These are phyloP conservation scores for Drosophila gaucha DNA, from an alignment of 2,888 invertebrate genomes.

Conservation along the genomic window DNA sequence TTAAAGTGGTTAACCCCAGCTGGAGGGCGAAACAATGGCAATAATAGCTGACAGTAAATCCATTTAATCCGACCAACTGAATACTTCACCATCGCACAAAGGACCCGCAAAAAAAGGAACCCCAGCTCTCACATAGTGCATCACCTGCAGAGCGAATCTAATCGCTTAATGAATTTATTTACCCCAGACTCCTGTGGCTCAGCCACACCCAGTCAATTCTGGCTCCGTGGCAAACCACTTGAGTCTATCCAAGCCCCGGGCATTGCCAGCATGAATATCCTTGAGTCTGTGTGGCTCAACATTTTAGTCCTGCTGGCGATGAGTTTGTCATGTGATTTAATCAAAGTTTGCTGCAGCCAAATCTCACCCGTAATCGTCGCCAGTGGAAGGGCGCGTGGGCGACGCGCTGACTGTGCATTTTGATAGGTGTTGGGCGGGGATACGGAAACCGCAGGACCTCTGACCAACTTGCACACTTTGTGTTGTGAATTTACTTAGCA, in stretches of 20 bases:
- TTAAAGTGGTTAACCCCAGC: conserved; percentile 11
- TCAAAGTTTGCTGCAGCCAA: conserved; percentile 74
- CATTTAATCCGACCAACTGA: conserved; percentile 59
- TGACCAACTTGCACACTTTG: conserved; percentile 55
- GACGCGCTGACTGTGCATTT: conserved; percentile 53
- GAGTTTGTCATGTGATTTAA: conserved; percentile 72
- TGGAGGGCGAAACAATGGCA: conserved; percentile 26
- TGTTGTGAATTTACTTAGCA: conserved; percentile 76
- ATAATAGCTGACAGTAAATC: conserved; percentile 52
- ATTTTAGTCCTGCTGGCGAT: conserved; percentile 21
- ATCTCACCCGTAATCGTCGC: conserved; percentile 58
- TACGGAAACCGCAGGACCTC: conserved; percentile 21
- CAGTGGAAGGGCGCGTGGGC: not conserved
- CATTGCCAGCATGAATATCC: conserved; percentile 14
- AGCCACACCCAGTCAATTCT: conserved; percentile 23
- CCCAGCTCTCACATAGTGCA: conserved; percentile 25
- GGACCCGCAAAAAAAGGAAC: conserved; percentile 9
- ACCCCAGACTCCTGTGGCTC: conserved; percentile 16
- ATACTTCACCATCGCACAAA: conserved; percentile 46
- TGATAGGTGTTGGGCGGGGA: conserved; percentile 25
- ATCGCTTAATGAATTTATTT: conserved; percentile 79
- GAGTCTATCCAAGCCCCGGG: conserved; percentile 32
- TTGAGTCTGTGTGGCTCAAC: conserved; percentile 35
- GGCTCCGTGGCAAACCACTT: conserved; percentile 62
- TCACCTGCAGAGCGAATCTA: conserved; percentile 47